Base-by-base conservation (phyloP, 2,113 vertebrate genomes). In the Dunckerocampus dactyliophorus region DNA sequence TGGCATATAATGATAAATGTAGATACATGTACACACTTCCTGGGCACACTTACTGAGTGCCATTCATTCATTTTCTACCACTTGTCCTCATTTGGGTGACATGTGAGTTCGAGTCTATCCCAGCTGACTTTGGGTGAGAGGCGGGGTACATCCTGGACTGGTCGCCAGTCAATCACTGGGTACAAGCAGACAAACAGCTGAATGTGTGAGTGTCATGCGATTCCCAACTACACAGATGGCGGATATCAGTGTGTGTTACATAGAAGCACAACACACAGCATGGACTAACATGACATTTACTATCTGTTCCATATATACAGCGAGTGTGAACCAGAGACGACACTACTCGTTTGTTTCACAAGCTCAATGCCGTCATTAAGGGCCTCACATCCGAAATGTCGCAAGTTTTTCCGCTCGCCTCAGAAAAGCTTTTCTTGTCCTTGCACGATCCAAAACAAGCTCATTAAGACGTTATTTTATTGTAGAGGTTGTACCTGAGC, bases 351-450 rank as follows among this genome's bases (percentile, higher is more conserved):
- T 55, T 65, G 39, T 28, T 17, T 42, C 47, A 24, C 21, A 55
- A 34, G 46, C 58, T 51, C 8, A 17, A 53, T 58, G 58, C 67
- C 63, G 8, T 14, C 47, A 42, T 46, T 55, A 58, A 67, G 50
- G 47, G 45, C 48, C 43, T 17, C 20, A 37, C 31, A 39, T 48
- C 20, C 28, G 58, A 42, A 48, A 53, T 31, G 20, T 62, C 46
- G 28, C 4, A 43, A 16, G 21, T 17, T 58, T 63, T 60, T 37
- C 47, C 43, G 20, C 50, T 17, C 43, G 12, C 21, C 67, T 62
- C 28, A 63, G 48, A 66, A 58, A 69, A 59, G 2, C 43, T 10
- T 31, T 59, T 16, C 45, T 54, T 67, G 67, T 70, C 73, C 66
- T 77, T 81, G 60, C 13, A 51, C 21, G 60, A 69, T 43, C 48